Evolutionary conservation across 2,797 vertebrate species (phyloP).

Genomic region (Morelia viridis): DNA sequence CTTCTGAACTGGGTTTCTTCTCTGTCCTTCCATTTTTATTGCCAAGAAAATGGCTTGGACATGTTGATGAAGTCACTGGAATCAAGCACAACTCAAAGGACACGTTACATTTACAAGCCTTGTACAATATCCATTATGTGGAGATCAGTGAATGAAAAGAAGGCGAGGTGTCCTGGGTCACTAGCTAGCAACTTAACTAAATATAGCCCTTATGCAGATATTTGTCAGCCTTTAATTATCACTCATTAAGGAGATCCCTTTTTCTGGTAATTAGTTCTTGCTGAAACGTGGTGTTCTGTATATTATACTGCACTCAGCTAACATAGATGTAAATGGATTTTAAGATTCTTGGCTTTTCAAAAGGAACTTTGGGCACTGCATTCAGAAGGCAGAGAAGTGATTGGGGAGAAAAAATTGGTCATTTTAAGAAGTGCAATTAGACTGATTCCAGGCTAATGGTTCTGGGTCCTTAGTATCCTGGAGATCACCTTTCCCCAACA

Average conservation of each 20-base stretch:
- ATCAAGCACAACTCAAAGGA: not conserved
- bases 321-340: not conserved
- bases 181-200: not conserved
- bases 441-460: not conserved
- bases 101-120: not conserved
- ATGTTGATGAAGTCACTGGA: not conserved
- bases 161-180: not conserved
- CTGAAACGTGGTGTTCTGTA: not conserved
- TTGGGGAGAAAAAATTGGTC: not conserved
- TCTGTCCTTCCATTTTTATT: not conserved
- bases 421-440: not conserved
- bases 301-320: not conserved
- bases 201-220: not conserved
- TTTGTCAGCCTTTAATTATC: constrained; percentile 16
- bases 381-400: not conserved
- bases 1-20: not conserved
- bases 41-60: not conserved
- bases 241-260: not conserved
- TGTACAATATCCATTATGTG: not conserved
- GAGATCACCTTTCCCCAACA: not conserved
- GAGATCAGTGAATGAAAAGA: not conserved
- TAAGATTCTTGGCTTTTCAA: not conserved
- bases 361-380: not conserved
- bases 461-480: not conserved
- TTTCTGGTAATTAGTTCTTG: not conserved